These are phyloP conservation scores for Hyaena hyaena DNA, from an alignment of 2,113 vertebrate species.

Conservation along the genomic window DNA sequence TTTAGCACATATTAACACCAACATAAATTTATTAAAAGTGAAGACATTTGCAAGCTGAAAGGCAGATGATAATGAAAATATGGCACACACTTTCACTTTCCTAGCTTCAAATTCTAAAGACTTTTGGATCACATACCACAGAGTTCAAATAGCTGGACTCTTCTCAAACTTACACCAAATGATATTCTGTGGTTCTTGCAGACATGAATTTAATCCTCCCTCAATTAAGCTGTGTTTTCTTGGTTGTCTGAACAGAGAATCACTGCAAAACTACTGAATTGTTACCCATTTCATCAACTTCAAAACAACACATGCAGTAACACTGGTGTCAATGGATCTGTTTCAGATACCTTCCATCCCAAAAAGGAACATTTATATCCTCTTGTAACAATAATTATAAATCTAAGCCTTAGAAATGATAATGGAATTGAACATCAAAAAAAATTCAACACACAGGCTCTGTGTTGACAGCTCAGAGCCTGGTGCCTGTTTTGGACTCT, in stretches of 20 bases:
- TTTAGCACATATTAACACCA: not conserved
- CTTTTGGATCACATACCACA: not conserved
- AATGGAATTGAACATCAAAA: not conserved
- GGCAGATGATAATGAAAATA: constrained; percentile 39
- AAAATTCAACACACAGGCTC: no score
- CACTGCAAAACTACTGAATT: not conserved
- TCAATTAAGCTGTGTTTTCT: not conserved
- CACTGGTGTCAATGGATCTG: not conserved
- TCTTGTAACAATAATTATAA: not conserved
- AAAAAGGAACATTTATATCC: not conserved
- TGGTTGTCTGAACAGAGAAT: not conserved
- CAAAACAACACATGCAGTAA: not conserved
- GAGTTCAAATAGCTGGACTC: not conserved
- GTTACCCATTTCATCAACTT: not conserved
- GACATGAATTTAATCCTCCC: not conserved
- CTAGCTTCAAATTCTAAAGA: not conserved
- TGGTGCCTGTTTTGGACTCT: no score
- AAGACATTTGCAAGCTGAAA: not conserved
- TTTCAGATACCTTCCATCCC: not conserved
- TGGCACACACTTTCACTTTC: not conserved
- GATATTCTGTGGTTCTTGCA: constrained; percentile 1
- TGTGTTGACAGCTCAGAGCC: no score
- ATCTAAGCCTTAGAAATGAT: not conserved
- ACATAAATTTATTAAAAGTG: constrained; percentile 12
- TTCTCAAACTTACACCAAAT: not conserved